Evolutionary conservation across 2,113 vertebrate species (phyloP).

Genomic region (Engraulis encrasicolus): DNA sequence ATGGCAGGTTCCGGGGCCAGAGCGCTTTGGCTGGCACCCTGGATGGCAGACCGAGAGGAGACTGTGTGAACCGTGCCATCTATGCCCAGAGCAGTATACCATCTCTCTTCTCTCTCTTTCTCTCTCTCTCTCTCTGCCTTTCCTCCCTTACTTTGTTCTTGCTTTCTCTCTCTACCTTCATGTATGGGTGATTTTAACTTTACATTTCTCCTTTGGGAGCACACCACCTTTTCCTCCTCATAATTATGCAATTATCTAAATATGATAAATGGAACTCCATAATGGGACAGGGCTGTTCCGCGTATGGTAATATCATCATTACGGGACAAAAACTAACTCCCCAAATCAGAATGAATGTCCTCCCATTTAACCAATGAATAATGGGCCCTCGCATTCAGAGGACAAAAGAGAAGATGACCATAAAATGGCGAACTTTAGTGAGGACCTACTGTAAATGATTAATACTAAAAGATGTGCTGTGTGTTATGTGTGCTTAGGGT

Average conservation of each 20-base stretch:
- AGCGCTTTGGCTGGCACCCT: slow-evolving; percentile 54
- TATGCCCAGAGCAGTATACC: not conserved
- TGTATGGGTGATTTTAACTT: not conserved
- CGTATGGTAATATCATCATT: not conserved
- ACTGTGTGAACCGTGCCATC: slow-evolving; percentile 19
- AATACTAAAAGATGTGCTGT: not conserved
- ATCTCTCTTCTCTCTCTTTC: not conserved
- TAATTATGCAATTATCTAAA: not conserved
- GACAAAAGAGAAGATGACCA: not conserved
- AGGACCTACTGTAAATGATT: not conserved
- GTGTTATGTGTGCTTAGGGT: not conserved
- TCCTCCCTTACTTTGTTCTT: too few species aligned
- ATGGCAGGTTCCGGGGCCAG: slow-evolving; percentile 62
- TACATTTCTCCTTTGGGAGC: not conserved
- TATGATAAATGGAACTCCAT: not conserved
- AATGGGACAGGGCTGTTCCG: not conserved
- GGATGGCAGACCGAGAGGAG: not conserved
- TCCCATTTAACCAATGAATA: not conserved
- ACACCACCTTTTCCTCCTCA: not conserved
- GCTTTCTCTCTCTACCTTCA: not conserved
- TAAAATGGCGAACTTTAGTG: not conserved
- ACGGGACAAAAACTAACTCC: not conserved
- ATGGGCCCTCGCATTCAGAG: not conserved
- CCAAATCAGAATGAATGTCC: not conserved
- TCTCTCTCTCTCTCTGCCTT: not conserved